Evolutionary conservation across 2,113 vertebrate species (phyloP).

Genomic region (Heterocephalus glaber): DNA sequence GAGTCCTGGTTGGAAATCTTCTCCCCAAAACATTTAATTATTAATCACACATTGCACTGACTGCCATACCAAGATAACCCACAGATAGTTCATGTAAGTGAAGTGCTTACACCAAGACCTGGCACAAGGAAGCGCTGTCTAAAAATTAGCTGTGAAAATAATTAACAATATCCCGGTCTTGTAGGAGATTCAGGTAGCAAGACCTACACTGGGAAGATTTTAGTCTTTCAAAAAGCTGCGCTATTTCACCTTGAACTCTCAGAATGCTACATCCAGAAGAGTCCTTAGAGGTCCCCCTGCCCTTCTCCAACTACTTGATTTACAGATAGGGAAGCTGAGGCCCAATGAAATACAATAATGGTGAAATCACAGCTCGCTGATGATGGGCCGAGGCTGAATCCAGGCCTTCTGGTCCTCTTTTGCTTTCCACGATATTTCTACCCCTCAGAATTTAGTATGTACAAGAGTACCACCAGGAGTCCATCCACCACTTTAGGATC

Average conservation of each 20-base stretch:
- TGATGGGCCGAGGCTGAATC: background rate
- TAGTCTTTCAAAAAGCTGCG: background rate
- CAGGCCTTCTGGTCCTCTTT: background rate
- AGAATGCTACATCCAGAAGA: background rate
- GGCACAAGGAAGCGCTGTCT: background rate
- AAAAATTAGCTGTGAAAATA: constrained; percentile 39
- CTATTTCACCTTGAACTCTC: background rate
- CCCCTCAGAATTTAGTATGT: background rate
- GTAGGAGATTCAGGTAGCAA: background rate
- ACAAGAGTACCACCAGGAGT: background rate
- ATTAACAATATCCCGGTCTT: background rate
- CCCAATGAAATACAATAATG: background rate
- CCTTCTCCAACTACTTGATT: background rate
- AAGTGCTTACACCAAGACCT: constrained; percentile 48
- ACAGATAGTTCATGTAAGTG: background rate
- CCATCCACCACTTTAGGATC: background rate
- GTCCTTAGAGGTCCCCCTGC: background rate
- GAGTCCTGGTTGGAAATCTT: constrained; percentile 61
- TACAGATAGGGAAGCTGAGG: background rate
- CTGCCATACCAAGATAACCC: constrained; percentile 36
- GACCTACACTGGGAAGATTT: background rate
- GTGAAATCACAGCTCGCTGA: background rate
- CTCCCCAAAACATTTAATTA: constrained; percentile 61
- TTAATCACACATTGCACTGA: constrained; percentile 61
- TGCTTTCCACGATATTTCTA: background rate